Conservation (phyloP, 2,113 vertebrate genomes). For the Pagrus major region DNA sequence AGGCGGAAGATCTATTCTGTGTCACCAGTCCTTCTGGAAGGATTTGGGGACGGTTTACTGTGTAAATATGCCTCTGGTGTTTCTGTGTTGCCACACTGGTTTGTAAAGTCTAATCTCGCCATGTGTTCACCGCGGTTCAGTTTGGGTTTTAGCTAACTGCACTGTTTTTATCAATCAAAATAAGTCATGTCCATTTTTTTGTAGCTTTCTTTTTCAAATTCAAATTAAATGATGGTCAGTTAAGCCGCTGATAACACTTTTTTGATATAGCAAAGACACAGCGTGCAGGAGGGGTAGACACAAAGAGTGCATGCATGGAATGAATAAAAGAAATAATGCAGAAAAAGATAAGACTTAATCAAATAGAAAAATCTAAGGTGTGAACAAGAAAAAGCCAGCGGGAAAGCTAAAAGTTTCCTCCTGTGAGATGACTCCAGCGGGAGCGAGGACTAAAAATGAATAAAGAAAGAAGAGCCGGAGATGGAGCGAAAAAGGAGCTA, state of each 20-base stretch:
- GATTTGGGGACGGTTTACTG: conserved; percentile 19
- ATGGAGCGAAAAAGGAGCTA: conserved; percentile 1
- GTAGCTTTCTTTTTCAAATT: too few relatives aligned
- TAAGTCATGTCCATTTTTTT: background rate
- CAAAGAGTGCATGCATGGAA: background rate
- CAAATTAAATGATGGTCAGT: too few relatives aligned
- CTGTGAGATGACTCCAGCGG: background rate
- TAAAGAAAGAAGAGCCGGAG: background rate
- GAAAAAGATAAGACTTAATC: background rate
- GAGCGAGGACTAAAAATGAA: conserved; percentile 15
- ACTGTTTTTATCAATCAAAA: background rate
- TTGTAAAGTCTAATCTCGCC: background rate
- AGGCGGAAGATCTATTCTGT: conserved; percentile 39
- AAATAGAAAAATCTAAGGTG: background rate
- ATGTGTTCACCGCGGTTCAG: background rate
- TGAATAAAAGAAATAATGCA: background rate
- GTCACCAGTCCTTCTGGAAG: conserved; percentile 29
- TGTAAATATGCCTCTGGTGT: conserved; percentile 39
- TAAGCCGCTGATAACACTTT: background rate
- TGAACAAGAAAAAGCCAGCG: conserved; percentile 12
- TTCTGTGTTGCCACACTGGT: background rate
- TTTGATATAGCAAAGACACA: background rate
- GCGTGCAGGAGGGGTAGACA: background rate
- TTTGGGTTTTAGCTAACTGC: background rate
- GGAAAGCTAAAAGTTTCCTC: conserved; percentile 32